Evolutionary conservation across 2,797 vertebrate species (phyloP).

Genomic region (Schizopygopsis pylzovi): DNA sequence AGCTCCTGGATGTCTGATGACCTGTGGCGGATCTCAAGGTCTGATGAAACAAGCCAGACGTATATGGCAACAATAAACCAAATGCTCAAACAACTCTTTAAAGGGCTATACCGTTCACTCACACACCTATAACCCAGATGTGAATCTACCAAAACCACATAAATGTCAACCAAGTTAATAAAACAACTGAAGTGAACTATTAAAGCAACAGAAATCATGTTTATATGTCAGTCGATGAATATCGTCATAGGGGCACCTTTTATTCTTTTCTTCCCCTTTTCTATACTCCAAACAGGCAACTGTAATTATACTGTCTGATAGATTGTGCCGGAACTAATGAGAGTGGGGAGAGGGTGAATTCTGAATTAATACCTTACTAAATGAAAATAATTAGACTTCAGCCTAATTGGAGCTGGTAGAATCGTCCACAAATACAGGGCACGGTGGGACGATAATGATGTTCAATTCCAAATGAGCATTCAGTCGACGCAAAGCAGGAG

Average conservation of each 20-base stretch:
- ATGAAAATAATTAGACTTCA: slow-evolving; percentile 73
- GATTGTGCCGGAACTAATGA: slow-evolving; percentile 67
- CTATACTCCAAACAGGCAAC: slow-evolving; percentile 25
- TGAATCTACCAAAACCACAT: slow-evolving; percentile 35
- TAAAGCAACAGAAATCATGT: slow-evolving; percentile 32
- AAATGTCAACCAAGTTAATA: slow-evolving; percentile 26
- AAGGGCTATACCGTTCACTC: slow-evolving; percentile 13
- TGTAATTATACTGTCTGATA: slow-evolving; percentile 62
- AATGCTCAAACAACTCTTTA: slow-evolving; percentile 42
- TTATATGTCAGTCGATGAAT: slow-evolving; percentile 17
- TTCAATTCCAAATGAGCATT: slow-evolving; percentile 64
- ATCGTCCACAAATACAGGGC: slow-evolving; percentile 65
- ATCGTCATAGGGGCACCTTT: not conserved
- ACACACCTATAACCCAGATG: slow-evolving; percentile 22
- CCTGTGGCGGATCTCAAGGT: slow-evolving; percentile 38
- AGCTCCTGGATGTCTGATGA: slow-evolving; percentile 38
- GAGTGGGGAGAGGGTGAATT: slow-evolving; percentile 63
- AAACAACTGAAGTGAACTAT: slow-evolving; percentile 47
- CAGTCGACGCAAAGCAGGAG: slow-evolving; percentile 51
- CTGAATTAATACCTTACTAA: slow-evolving; percentile 74
- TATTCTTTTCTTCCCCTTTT: not conserved
- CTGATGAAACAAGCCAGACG: slow-evolving; percentile 47
- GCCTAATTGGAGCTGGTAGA: slow-evolving; percentile 71
- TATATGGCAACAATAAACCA: slow-evolving; percentile 47
- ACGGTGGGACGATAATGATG: slow-evolving; percentile 64